A percentile compares a stretch with the other conserved stretches of the same genome.
These are phyloP conservation scores for Dione vanillae DNA, from an alignment of 2,888 invertebrate genomes.

Conservation along the genomic window DNA sequence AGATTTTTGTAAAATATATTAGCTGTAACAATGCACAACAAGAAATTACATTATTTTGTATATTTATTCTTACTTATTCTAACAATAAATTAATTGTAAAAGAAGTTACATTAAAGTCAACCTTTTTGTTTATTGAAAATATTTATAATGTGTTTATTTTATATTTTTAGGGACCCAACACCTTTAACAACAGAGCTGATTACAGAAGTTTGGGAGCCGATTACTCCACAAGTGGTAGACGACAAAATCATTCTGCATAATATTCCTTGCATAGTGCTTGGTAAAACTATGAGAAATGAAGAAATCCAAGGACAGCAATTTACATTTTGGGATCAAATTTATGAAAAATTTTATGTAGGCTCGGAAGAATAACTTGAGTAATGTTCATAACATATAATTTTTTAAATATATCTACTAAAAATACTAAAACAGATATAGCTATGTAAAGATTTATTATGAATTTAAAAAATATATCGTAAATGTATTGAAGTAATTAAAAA, in stretches of 20 bases:
- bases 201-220: constrained; percentile 69
- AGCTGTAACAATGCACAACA: too few species aligned
- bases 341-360: constrained; percentile 61
- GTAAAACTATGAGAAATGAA: constrained; percentile 54
- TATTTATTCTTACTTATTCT: too few species aligned
- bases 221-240: constrained; percentile 44
- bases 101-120: too few species aligned
- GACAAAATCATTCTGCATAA: constrained; percentile 52
- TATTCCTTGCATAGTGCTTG: constrained; percentile 56
- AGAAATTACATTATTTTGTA: too few species aligned
- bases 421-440: too few species aligned
- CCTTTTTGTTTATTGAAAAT: too few species aligned
- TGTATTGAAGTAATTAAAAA: neutral
- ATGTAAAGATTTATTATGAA: too few species aligned
- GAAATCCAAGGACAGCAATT: constrained; percentile 51
- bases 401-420: too few species aligned
- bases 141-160: too few species aligned
- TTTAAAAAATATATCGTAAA: neutral
- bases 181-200: constrained; percentile 65
- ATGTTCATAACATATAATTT: too few species aligned
- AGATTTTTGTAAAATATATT: too few species aligned
- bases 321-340: constrained; percentile 71
- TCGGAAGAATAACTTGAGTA: constrained; percentile 44
- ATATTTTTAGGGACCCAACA: constrained; percentile 68
- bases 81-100: too few species aligned